Evolutionary conservation across 2,888 invertebrate species (phyloP).

Genomic region (Platycnemis pennipes): DNA sequence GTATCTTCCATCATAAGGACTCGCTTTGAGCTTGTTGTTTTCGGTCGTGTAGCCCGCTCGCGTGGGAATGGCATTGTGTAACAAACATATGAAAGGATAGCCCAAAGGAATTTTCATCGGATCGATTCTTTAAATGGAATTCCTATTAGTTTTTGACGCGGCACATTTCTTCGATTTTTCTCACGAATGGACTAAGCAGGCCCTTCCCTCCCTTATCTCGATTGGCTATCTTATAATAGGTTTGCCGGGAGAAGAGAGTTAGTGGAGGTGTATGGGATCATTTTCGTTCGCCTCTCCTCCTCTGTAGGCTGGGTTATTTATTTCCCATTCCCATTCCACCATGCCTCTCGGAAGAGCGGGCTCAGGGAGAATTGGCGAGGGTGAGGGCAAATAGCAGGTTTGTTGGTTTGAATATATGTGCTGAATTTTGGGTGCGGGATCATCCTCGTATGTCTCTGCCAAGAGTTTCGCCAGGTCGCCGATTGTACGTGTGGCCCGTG

Average conservation of each 20-base stretch:
- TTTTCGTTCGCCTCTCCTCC: background rate
- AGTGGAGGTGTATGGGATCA: background rate
- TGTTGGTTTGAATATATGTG: background rate
- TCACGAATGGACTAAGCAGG: constrained; percentile 3
- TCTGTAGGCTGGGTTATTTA: background rate
- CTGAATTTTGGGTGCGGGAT: background rate
- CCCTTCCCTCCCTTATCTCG: background rate
- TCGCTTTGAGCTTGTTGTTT: background rate
- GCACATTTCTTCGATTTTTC: background rate
- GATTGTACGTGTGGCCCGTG: background rate
- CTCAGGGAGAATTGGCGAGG: background rate
- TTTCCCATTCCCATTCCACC: background rate
- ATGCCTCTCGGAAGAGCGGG: background rate
- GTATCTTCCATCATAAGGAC: background rate
- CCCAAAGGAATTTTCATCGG: background rate
- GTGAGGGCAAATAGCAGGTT: background rate
- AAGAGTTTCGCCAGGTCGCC: background rate
- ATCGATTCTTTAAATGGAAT: constrained; percentile 17
- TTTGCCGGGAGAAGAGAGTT: background rate
- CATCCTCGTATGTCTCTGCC: background rate
- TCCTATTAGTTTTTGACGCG: constrained; percentile 7
- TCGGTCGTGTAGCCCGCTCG: background rate
- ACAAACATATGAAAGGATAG: background rate
- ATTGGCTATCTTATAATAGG: constrained; percentile 11
- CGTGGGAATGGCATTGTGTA: constrained; percentile 7